These are phyloP conservation scores for Scaptodrosophila lebanonensis DNA, from an alignment of 1,140 invertebrate genomes.

Conservation along the genomic window DNA sequence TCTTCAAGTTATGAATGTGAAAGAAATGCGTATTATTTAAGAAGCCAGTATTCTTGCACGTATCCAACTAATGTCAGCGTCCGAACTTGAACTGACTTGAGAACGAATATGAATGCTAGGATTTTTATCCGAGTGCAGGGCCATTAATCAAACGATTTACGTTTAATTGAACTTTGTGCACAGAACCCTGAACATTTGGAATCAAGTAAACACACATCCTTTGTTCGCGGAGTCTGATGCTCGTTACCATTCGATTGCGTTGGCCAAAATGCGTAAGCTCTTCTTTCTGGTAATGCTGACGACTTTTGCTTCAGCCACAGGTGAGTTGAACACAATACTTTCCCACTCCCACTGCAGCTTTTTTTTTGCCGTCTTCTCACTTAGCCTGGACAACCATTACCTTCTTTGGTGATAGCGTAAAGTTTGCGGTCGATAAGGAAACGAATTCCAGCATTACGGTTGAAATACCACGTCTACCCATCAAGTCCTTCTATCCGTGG, in stretches of 20 bases:
- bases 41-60: too few relatives aligned
- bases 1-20: too few relatives aligned
- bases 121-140: too few relatives aligned
- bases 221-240: constrained; percentile 90
- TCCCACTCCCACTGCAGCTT: too few relatives aligned
- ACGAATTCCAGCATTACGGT: constrained; percentile 84
- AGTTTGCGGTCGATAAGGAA: constrained; percentile 82
- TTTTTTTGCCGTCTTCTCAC: too few relatives aligned
- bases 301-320: constrained; percentile 80
- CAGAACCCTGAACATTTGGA: constrained; percentile 86
- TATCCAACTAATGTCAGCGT: too few relatives aligned
- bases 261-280: constrained; percentile 87
- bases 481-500: constrained; percentile 87
- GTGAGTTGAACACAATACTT: constrained; percentile 78
- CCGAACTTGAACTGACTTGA: too few relatives aligned
- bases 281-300: constrained; percentile 82
- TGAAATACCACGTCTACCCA: constrained; percentile 84
- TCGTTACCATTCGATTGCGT: constrained; percentile 83
- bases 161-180: background rate
- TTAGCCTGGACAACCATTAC: constrained; percentile 86
- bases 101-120: too few relatives aligned
- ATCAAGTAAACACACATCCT: constrained; percentile 88
- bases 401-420: constrained; percentile 86
- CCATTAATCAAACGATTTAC: background rate
- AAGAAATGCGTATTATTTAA: too few relatives aligned